phyloP scores from a whole-genome alignment of 2,888 invertebrate species.

The Orthosia gothica region DNA sequence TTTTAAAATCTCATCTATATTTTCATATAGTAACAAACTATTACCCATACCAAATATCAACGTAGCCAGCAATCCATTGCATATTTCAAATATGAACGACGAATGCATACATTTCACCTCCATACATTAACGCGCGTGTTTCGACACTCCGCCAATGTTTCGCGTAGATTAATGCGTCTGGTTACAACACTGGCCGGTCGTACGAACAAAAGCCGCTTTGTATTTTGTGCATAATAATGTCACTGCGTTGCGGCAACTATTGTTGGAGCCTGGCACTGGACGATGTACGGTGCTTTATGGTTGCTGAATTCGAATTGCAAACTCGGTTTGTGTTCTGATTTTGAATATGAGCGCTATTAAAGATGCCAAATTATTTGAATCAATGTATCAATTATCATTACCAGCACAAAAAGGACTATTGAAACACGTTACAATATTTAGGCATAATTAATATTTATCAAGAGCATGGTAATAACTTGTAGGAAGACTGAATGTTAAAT shows the following conservation, averaged over 20 bases:
- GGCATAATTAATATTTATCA: too few species aligned
- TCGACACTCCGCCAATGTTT: conserved; percentile 62
- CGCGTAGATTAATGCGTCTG: conserved; percentile 70
- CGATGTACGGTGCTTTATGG: conserved; percentile 35
- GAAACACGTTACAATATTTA: too few species aligned
- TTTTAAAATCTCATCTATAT: too few species aligned
- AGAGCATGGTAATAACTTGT: too few species aligned
- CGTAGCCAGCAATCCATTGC: background rate
- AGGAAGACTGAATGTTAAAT: too few species aligned
- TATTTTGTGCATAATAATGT: conserved; percentile 67
- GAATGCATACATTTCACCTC: conserved; percentile 16
- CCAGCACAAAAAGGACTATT: too few species aligned
- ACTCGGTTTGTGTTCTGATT: background rate
- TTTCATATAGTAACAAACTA: too few species aligned
- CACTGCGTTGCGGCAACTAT: conserved; percentile 65
- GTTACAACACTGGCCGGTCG: conserved; percentile 70
- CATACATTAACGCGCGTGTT: conserved; percentile 46
- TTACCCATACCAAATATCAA: background rate
- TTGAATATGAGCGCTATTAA: background rate
- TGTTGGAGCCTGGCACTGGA: conserved; percentile 48
- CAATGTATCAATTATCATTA: background rate
- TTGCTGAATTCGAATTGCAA: conserved; percentile 1
- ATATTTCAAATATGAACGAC: conserved; percentile 31
- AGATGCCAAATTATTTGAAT: background rate
- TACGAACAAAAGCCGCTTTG: conserved; percentile 70